phyloP scores from a whole-genome alignment of 2,888 invertebrate genomes.

The Ecliptopera silaceata region DNA sequence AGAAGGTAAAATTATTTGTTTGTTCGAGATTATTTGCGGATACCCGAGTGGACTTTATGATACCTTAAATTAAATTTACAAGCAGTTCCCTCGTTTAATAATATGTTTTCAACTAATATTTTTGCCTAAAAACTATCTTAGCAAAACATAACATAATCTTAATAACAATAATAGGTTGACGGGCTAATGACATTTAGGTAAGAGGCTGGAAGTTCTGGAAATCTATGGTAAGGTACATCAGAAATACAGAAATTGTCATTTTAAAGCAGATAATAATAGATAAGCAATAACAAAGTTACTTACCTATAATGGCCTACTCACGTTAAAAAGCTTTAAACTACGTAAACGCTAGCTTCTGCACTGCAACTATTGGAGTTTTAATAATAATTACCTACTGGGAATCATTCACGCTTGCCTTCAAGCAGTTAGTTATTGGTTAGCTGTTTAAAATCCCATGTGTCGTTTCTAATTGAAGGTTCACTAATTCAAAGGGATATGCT shows the following conservation, averaged over 20 bases:
- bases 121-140: too few species aligned
- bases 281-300: too few species aligned
- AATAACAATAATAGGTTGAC: too few species aligned
- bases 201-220: too few species aligned
- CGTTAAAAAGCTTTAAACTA: too few species aligned
- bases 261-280: too few species aligned
- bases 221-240: too few species aligned
- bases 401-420: constrained; percentile 3
- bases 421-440: background rate
- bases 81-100: constrained; percentile 5
- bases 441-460: background rate
- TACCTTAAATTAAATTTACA: constrained; percentile 12
- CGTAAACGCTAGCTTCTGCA: background rate
- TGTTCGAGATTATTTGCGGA: constrained; percentile 19
- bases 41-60: constrained; percentile 12
- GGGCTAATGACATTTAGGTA: too few species aligned
- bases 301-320: too few species aligned
- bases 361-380: background rate
- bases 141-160: too few species aligned
- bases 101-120: too few species aligned
- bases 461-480: constrained; percentile 4
- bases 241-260: too few species aligned
- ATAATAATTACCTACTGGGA: constrained; percentile 3
- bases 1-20: constrained; percentile 26
- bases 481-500: background rate